phyloP scores from a whole-genome alignment of 2,113 vertebrate species.

The Oxyruncus cristatus region DNA sequence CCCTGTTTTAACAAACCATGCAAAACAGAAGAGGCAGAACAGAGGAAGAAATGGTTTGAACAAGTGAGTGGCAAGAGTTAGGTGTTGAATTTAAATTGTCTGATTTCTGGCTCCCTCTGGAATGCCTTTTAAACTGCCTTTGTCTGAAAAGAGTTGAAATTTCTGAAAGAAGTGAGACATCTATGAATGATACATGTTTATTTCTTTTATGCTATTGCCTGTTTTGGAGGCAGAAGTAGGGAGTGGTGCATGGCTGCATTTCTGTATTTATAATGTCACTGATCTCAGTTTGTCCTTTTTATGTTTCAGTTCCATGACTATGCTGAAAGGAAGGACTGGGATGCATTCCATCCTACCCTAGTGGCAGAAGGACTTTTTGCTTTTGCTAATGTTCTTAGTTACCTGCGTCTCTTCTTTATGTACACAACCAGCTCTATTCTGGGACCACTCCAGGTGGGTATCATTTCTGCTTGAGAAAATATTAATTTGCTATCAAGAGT shows the following conservation, averaged over 20 bases:
- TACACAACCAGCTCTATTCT: slow-evolving; percentile 98
- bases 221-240: not conserved
- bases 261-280: not conserved
- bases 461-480: not conserved
- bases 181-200: not conserved
- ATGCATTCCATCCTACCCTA: slow-evolving; percentile 94
- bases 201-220: not conserved
- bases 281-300: slow-evolving; percentile 56
- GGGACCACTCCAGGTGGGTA: slow-evolving; percentile 92
- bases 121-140: not conserved
- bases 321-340: slow-evolving; percentile 94
- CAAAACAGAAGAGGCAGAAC: not conserved
- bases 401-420: slow-evolving; percentile 98
- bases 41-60: not conserved
- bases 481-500: not conserved
- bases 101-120: not conserved
- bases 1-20: not conserved
- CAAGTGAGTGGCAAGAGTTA: not conserved
- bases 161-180: not conserved
- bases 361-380: slow-evolving; percentile 98
- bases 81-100: not conserved
- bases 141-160: not conserved
- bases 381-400: slow-evolving; percentile 95
- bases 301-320: slow-evolving; percentile 74
- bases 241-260: not conserved